These are phyloP conservation scores for Hexactinellida sp. DNA, from an alignment of 37 sponge, comb jelly and placozoan species.

Conservation along the genomic window DNA sequence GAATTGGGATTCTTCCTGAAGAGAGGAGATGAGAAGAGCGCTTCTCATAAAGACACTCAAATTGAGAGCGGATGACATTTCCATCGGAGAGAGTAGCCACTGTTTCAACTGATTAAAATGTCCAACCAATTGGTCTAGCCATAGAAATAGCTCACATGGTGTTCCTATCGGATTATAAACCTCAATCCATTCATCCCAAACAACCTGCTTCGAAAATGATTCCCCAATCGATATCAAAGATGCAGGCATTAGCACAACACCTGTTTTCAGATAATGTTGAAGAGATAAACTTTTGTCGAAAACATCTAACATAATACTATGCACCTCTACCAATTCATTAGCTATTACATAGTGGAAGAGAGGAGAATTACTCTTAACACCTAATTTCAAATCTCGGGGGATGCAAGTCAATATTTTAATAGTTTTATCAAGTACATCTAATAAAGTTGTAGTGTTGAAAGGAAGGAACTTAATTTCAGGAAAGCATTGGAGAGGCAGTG, in stretches of 20 bases:
- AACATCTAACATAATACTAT: background rate
- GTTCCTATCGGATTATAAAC: background rate
- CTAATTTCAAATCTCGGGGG: background rate
- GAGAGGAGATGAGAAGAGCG: background rate
- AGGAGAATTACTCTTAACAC: background rate
- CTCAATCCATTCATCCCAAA: background rate
- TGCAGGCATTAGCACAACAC: background rate
- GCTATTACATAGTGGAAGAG: slow-evolving; percentile 11
- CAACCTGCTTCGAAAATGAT: background rate
- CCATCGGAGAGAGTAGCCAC: background rate
- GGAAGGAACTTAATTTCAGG: background rate
- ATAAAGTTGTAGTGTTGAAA: background rate
- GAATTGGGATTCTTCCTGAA: background rate
- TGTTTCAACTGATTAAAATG: background rate
- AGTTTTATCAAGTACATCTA: background rate
- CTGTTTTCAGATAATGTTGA: background rate
- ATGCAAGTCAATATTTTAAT: background rate
- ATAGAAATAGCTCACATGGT: background rate
- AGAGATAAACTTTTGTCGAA: background rate
- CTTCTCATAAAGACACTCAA: background rate
- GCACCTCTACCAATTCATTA: background rate
- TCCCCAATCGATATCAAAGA: background rate
- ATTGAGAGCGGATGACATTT: background rate
- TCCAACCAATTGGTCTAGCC: background rate
- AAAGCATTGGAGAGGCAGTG: background rate